Percentiles rank a stretch among this genome's conserved stretches.
phyloP scores from a whole-genome alignment of 2,797 vertebrate genomes.

The Muraenolepis orangiensis region DNA sequence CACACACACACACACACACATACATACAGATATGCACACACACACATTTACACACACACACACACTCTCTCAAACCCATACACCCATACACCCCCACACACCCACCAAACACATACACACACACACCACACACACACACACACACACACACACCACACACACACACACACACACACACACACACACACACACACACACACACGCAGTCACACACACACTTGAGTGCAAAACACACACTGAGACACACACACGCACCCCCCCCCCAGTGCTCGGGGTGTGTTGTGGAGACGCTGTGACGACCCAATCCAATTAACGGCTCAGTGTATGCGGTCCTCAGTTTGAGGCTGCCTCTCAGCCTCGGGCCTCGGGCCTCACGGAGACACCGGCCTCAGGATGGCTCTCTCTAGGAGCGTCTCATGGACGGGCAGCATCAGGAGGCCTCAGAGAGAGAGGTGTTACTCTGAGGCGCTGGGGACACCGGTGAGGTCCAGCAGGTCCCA shows the following conservation, averaged over 20 bases:
- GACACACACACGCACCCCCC: not conserved
- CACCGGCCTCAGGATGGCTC: too few species aligned
- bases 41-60: not conserved
- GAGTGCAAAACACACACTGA: conserved; percentile 7
- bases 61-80: not conserved
- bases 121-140: not conserved
- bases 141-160: not conserved
- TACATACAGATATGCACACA: not conserved
- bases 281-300: conserved; percentile 51
- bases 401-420: too few species aligned
- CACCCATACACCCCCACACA: not conserved
- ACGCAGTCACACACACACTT: too few species aligned
- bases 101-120: conserved; percentile 8
- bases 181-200: conserved; percentile 5
- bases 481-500: too few species aligned
- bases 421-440: too few species aligned
- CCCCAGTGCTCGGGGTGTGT: conserved; percentile 33
- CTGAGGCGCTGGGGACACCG: too few species aligned
- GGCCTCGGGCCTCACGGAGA: too few species aligned
- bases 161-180: not conserved
- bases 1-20: conserved; percentile 6
- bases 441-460: too few species aligned
- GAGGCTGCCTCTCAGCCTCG: conserved; percentile 34
- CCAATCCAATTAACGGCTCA: conserved; percentile 69
- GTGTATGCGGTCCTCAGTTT: conserved; percentile 60